Base-by-base conservation (phyloP, 2,888 invertebrate species). In the Seira ritae region DNA sequence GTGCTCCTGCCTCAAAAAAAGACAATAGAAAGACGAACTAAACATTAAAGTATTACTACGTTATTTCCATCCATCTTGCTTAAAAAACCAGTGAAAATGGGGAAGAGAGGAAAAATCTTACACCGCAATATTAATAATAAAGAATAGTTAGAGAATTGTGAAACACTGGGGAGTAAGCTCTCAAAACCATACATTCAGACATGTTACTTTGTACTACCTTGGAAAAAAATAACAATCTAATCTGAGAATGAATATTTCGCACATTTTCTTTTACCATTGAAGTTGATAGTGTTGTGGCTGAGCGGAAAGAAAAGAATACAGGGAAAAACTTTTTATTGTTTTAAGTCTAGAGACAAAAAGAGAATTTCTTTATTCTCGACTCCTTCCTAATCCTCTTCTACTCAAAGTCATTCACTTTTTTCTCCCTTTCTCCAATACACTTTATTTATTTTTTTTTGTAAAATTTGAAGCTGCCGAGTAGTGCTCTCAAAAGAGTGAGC, bases 61-160 rank as follows among this genome's bases (percentile, higher is more conserved):
- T 55, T 55, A 55, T 46, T 46, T 70, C 55, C 37, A 81, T 76
- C 67, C 46, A 55, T 81, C 81, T 81, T 50, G 76, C 76, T 81
- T 76, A 50, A 70, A 67, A 20, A 67, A 55, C 12, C 42, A 8
- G 42, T 12, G 12, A 70, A 69, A 69, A 62, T 20, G 60, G 50
- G 23, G 22, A 55, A 15, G 17, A 46, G 68, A 73, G 31, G 31
- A 42, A 74, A 69, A 69, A 73, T 65, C 31, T 70, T 80, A 60
- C 75, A 70, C 74, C 65, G 66, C 75, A 70, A 75, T 75, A 80
- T 80, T 80, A 80, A 80, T 80, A 75, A 80, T 80, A 75, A 46
- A 75, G 55, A 55, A 55, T 12, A 55, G 55, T 55, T 55, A 55
- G 55, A 55, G 55, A 55, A 12, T 55, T 55, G 55, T 55, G 17